Base-by-base conservation (phyloP, 2,797 vertebrate genomes). In the Epinephelus malabaricus region DNA sequence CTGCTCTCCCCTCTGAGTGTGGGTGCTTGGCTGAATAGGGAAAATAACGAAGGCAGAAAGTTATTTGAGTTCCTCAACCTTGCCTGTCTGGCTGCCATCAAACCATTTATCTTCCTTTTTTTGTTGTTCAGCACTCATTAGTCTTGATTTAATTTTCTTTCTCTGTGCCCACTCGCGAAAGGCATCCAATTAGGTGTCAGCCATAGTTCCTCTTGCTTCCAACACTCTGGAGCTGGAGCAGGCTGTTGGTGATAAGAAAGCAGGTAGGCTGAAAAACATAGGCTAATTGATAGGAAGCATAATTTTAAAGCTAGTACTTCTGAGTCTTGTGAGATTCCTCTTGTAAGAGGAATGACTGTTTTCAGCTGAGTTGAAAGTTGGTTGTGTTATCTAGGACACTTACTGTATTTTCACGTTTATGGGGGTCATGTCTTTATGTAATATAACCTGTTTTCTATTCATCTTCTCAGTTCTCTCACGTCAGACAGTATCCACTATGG, bases 81-180 rank as follows among this genome's bases (percentile, higher is more conserved):
- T 87, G 79, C 82, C 78, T 82, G 86, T 91, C 86, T 88, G 69
- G 43, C 65, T 75, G 66, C 85, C 78, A 86, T 91, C 81, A 89
- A 89, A 89, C 85, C 88, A 92, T 95, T 93, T 88, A 91, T 94
- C 92, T 88, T 93, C 83, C 76, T 71, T 86, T 86, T 89, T 90
- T 90, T 89, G 86, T 92, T 93, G 89, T 93, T 91, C 80, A 78
- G 73, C 68, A 79, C 88, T 95, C 91, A 93, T 95, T 95, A 94
- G 91, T 92, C 90, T 90, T 92, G 86, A 92, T 94, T 92, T 93
- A 75, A 88, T 94, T 92, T 92, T 84, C 27, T 87, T 83, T 84
- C 83, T 71, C 82, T 68, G 76, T 83, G 74, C 80, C 78, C 83
- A 84, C 80, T 83, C 40, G 64, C 81, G 87, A 87, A 85, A 83